phyloP scores from a whole-genome alignment of 1,140 invertebrate species.

The Drosophila tani region DNA sequence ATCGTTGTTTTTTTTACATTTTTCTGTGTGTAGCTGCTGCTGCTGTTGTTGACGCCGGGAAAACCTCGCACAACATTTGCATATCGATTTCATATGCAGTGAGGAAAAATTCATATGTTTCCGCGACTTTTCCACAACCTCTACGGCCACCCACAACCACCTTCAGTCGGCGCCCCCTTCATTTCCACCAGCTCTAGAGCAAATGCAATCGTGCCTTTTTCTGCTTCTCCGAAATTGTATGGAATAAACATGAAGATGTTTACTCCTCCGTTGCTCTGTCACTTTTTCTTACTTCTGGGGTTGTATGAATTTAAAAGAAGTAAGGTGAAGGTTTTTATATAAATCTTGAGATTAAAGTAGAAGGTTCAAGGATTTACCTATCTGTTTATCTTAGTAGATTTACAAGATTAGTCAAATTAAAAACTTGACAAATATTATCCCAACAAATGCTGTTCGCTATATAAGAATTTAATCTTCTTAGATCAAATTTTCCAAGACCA shows the following conservation, averaged over 20 bases:
- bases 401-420: no score
- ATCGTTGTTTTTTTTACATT: conserved; percentile 6
- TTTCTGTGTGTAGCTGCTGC: conserved; percentile 7
- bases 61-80: conserved; percentile 76
- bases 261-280: conserved; percentile 54
- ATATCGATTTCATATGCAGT: conserved; percentile 84
- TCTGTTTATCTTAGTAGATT: no score
- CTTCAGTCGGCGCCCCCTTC: neutral
- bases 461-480: neutral
- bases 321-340: neutral
- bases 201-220: conserved; percentile 72
- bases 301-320: neutral
- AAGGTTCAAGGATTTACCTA: no score
- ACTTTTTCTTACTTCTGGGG: conserved; percentile 18
- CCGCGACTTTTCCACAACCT: conserved; percentile 16
- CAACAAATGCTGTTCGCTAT: no score
- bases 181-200: conserved; percentile 27
- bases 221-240: conserved; percentile 54
- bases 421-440: no score
- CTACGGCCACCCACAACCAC: neutral
- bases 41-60: conserved; percentile 44
- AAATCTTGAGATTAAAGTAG: neutral
- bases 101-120: conserved; percentile 57
- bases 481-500: no score
- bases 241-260: conserved; percentile 78